Evolutionary conservation across 2,113 vertebrate genomes (phyloP).

Genomic region (Mus musculus): GRCm39 chr8:92894001-92894500

Average conservation of each 20-base stretch:
- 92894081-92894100: constrained; percentile 86
- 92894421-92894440: constrained; percentile 93
- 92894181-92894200: constrained; percentile 89
- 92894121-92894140: constrained; percentile 85
- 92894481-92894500: constrained; percentile 85
- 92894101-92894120: constrained; percentile 69
- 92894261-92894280: constrained; percentile 89
- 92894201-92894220: constrained; percentile 86
- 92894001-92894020: constrained; percentile 97
- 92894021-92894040: constrained; percentile 92
- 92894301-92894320: constrained; percentile 88
- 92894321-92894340: constrained; percentile 89
- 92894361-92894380: constrained; percentile 95
- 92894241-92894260: constrained; percentile 89
- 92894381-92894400: constrained; percentile 93
- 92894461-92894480: constrained; percentile 91
- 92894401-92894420: constrained; percentile 96
- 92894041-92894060: constrained; percentile 91
- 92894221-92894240: constrained; percentile 75
- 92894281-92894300: constrained; percentile 92
- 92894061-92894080: constrained; percentile 88
- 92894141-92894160: constrained; percentile 85
- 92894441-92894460: constrained; percentile 93
- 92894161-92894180: constrained; percentile 85
- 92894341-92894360: constrained; percentile 89